Conservation (phyloP, 2,113 vertebrate genomes). For the Scartelaos histophorus region DNA sequence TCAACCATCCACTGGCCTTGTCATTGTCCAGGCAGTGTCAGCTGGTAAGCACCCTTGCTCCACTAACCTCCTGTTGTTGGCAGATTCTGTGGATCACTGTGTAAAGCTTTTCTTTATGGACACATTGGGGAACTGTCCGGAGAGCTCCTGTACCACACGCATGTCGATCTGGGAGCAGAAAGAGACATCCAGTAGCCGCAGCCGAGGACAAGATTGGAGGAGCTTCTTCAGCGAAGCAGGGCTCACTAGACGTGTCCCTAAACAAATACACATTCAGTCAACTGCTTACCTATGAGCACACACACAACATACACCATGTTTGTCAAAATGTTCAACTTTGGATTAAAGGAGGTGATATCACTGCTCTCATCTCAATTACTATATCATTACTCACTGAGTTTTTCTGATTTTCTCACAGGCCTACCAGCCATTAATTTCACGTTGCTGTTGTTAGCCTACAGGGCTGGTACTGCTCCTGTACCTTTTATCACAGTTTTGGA, state of each 20-base stretch:
- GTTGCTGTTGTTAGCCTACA: no score
- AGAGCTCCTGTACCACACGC: constrained; percentile 88
- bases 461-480: no score
- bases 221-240: constrained; percentile 88
- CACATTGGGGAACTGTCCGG: constrained; percentile 86
- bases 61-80: constrained; percentile 14
- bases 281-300: background rate
- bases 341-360: no score
- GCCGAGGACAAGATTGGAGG: constrained; percentile 87
- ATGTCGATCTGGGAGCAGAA: constrained; percentile 98
- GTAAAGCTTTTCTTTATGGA: constrained; percentile 98
- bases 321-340: no score
- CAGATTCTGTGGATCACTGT: constrained; percentile 79
- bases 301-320: background rate
- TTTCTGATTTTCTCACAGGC: no score
- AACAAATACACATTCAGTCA: background rate
- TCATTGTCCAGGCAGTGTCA: constrained; percentile 31
- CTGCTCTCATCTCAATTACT: no score
- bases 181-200: constrained; percentile 93
- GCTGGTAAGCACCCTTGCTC: constrained; percentile 28
- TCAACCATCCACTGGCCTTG: constrained; percentile 31
- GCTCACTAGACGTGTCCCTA: constrained; percentile 85
- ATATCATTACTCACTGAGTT: no score
- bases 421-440: no score
- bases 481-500: no score